Conservation (phyloP, 2,888 invertebrate species). For the Emmelina monodactyla region DNA sequence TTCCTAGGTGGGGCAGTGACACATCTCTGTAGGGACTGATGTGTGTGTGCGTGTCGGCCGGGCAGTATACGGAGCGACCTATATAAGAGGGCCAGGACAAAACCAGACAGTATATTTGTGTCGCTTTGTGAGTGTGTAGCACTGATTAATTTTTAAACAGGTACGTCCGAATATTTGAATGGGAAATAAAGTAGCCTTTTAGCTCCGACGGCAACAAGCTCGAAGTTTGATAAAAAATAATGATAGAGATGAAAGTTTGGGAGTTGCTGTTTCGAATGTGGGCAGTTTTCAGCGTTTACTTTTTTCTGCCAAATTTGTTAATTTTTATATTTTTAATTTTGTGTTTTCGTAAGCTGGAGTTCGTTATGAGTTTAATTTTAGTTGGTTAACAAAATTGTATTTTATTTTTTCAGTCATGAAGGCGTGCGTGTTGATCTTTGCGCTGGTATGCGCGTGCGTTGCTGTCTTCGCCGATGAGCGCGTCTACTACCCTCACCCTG, state of each 20-base stretch:
- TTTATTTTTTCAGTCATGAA: conserved; percentile 21
- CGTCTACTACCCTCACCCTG: conserved; percentile 23
- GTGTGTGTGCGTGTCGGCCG: conserved; percentile 14
- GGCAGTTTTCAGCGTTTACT: not conserved
- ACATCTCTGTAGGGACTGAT: conserved; percentile 18
- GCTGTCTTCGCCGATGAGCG: conserved; percentile 28
- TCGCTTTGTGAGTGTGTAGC: conserved; percentile 35
- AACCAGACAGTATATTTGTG: conserved; percentile 31
- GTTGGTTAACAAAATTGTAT: too few species aligned
- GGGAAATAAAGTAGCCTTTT: not conserved
- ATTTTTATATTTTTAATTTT: not conserved
- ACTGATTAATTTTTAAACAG: conserved; percentile 29
- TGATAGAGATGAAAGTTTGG: too few species aligned
- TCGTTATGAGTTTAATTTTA: not conserved
- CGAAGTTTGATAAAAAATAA: too few species aligned
- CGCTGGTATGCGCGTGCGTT: conserved; percentile 33
- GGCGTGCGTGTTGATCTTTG: conserved; percentile 25
- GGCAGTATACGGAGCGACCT: conserved; percentile 33
- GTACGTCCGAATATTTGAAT: conserved; percentile 21
- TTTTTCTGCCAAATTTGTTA: not conserved
- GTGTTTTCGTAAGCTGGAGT: not conserved
- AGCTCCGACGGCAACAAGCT: not conserved
- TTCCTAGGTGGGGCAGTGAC: conserved; percentile 27
- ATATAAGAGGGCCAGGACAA: conserved; percentile 49
- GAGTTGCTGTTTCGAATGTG: not conserved